Conservation (phyloP, 2,888 invertebrate genomes). For the Rambutsinella grinnellia region DNA sequence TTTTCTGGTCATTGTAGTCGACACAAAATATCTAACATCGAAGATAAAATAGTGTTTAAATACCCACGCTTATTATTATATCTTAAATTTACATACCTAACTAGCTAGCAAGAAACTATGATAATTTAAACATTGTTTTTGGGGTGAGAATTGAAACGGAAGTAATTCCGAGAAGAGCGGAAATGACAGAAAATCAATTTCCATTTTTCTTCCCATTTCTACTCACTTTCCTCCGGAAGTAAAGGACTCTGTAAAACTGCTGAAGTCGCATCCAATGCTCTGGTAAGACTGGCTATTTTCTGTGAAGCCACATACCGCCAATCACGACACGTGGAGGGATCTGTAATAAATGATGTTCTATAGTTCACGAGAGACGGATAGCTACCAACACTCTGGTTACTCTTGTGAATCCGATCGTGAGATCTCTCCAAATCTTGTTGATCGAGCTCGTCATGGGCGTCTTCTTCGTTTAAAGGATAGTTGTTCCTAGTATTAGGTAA, state of each 20-base stretch:
- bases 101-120: too few relatives aligned
- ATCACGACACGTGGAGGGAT: slow-evolving; percentile 50
- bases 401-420: slow-evolving; percentile 10
- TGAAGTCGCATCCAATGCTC: slow-evolving; percentile 64
- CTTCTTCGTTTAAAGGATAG: slow-evolving; percentile 37
- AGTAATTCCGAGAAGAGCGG: too few relatives aligned
- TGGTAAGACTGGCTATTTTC: slow-evolving; percentile 62
- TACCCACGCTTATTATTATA: too few relatives aligned
- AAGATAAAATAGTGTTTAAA: too few relatives aligned
- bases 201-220: slow-evolving; percentile 5
- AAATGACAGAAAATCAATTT: too few relatives aligned
- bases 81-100: too few relatives aligned
- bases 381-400: slow-evolving; percentile 21
- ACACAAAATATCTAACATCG: too few relatives aligned
- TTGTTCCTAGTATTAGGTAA: slow-evolving; percentile 33
- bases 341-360: slow-evolving; percentile 35
- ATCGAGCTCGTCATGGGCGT: slow-evolving; percentile 36
- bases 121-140: too few relatives aligned
- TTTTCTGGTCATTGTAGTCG: too few relatives aligned
- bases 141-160: too few relatives aligned
- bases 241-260: slow-evolving; percentile 65
- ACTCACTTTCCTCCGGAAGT: slow-evolving; percentile 66
- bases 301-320: slow-evolving; percentile 59
- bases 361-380: slow-evolving; percentile 37
- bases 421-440: slow-evolving; percentile 14